These are phyloP conservation scores for Tolmerus cingulatus DNA, from an alignment of 2,888 invertebrate species.

Conservation along the genomic window DNA sequence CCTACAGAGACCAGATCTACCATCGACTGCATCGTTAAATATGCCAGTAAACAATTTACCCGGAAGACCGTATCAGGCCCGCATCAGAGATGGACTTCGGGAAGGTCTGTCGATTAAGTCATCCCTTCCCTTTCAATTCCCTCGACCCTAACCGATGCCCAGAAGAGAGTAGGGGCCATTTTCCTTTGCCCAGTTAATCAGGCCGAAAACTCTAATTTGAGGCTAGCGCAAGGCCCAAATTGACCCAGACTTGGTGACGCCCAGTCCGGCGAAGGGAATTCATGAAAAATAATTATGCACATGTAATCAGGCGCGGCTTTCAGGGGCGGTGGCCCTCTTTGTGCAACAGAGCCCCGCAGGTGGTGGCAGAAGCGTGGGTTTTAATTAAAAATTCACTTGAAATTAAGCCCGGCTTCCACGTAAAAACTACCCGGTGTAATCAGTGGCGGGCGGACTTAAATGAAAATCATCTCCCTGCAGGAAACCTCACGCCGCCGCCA, in stretches of 20 bases:
- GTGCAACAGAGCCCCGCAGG: background rate
- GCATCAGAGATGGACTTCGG: background rate
- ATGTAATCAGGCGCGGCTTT: background rate
- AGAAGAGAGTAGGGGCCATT: background rate
- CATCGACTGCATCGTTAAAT: background rate
- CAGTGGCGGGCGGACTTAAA: background rate
- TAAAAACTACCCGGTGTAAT: background rate
- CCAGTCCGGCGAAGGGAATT: background rate
- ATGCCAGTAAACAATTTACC: background rate
- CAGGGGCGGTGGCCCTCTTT: background rate
- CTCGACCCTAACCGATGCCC: background rate
- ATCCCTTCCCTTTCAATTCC: background rate
- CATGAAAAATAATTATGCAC: background rate
- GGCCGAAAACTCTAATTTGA: background rate
- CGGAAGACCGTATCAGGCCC: background rate
- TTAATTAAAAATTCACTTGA: background rate
- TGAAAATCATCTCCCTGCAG: background rate
- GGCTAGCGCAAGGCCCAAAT: background rate
- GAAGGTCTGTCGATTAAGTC: background rate
- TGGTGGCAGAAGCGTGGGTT: background rate
- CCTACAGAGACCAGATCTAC: background rate
- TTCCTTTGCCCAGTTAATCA: background rate
- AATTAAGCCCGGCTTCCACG: background rate
- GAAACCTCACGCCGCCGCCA: background rate
- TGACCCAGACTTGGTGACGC: background rate